Evolutionary conservation across 2,888 invertebrate species (phyloP), one percentile per base, ranked within the genome.

Genomic region (Villa cingulata): DNA sequence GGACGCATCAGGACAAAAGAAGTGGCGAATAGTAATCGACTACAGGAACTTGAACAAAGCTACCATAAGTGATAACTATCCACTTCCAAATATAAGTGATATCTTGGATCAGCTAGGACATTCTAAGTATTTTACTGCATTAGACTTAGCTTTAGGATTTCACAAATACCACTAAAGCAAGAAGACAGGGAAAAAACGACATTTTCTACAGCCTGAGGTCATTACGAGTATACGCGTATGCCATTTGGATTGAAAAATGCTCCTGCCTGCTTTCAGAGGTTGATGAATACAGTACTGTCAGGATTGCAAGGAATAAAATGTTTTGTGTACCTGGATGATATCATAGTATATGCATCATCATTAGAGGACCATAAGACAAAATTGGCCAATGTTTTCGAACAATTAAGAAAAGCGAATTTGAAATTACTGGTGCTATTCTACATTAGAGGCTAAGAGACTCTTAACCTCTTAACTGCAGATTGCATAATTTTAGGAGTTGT

Each of bases 91-190:
- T 23, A 48, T 45, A 10, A 51, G 49, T 6, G 60, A 63, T 37
- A 62, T 66, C 41, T 47, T 65, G 20, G 62, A 63, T 48, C 58
- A 62, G 53, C 45, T 66, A 49, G 61, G 62, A 29, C 54, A 58
- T 46, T 53, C 58, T 5, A 56, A 59, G 51, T 65, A 65, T 52
- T 66, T 65, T 47, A 57, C 61, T 2, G 59, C 58, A 1, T 37
- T 67, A 41, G 66, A 65, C 50, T 40, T 43, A 36, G 44, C 37
- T 18, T 29, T 10, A 16, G 44, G 48, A 5, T 48, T 44, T 40
- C 44, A 48, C 41, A 48, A 14, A 37, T 37, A 12, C 7, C 36
- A 1, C 7, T 34, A 2, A 27, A 2, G 10, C 7, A 27, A 27
- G 34, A 42, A 4, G 42, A 42, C 18, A 17, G 12, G 38, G 38